Evolutionary conservation across 2,888 invertebrate species (phyloP).

Genomic region (Brassicogethes aeneus): DNA sequence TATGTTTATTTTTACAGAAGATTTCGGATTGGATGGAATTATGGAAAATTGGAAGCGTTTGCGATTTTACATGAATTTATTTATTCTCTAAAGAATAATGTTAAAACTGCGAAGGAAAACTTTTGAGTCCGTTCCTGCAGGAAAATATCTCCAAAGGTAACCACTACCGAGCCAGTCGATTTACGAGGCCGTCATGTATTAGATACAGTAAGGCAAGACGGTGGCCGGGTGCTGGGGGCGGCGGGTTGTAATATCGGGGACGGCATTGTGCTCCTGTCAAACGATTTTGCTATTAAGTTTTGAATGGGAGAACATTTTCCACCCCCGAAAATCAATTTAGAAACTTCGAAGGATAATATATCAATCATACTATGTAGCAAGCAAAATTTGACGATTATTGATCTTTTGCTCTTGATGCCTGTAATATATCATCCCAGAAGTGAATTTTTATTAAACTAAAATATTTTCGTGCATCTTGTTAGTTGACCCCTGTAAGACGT

Average conservation of each 20-base stretch:
- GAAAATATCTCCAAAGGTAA: too few species aligned
- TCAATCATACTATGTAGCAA: not conserved
- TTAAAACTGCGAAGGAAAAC: too few species aligned
- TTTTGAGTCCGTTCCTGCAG: too few species aligned
- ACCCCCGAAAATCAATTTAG: constrained; percentile 2
- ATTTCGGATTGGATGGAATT: too few species aligned
- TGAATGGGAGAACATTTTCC: constrained; percentile 1
- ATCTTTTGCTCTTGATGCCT: not conserved
- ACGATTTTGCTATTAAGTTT: constrained; percentile 2
- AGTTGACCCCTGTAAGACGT: constrained; percentile 31
- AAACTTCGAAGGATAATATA: not conserved
- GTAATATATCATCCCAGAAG: not conserved
- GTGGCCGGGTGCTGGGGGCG: not conserved
- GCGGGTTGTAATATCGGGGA: not conserved
- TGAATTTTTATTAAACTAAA: too few species aligned
- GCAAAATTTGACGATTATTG: not conserved
- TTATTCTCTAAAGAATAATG: too few species aligned
- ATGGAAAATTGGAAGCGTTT: too few species aligned
- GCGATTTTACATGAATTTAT: too few species aligned
- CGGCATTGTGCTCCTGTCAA: constrained; percentile 1
- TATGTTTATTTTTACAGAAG: too few species aligned
- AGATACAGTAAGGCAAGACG: not conserved
- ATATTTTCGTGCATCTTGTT: not conserved
- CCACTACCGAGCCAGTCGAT: not conserved
- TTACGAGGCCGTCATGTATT: not conserved